Conservation (phyloP, 1,140 invertebrate genomes). For the Zeugodacus cucurbitae region DNA sequence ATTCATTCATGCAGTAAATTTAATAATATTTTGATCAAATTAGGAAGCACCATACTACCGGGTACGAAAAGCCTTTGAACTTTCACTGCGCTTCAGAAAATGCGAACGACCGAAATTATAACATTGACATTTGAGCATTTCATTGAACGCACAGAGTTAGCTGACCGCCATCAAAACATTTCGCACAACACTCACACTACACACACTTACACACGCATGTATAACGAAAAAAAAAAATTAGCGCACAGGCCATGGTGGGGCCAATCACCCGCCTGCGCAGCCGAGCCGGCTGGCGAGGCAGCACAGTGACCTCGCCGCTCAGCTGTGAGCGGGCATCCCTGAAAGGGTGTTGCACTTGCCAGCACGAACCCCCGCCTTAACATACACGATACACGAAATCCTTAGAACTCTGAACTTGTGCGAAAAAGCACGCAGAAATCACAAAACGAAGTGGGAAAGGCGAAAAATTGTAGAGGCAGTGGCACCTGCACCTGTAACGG, state of each 20-base stretch:
- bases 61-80: not conserved
- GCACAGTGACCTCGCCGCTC: not conserved
- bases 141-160: not conserved
- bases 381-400: no score
- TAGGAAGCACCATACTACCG: not conserved
- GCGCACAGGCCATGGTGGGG: not conserved
- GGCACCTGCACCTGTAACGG: not conserved
- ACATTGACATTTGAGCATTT: not conserved
- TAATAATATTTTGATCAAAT: not conserved
- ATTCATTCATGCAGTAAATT: not conserved
- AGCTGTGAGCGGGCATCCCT: conserved; percentile 2
- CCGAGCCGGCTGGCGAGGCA: conserved; percentile 1
- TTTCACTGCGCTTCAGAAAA: not conserved
- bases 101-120: not conserved
- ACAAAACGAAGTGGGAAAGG: not conserved
- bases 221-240: not conserved
- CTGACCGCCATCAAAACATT: conserved; percentile 9
- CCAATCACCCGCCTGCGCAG: not conserved
- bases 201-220: not conserved
- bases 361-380: not conserved
- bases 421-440: not conserved
- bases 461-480: not conserved
- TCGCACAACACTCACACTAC: not conserved
- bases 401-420: conserved; percentile 2
- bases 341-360: conserved; percentile 5